Evolutionary conservation across 1,140 invertebrate species (phyloP), one percentile per base, ranked within the genome.

Genomic region (Danaus plexippus): DNA sequence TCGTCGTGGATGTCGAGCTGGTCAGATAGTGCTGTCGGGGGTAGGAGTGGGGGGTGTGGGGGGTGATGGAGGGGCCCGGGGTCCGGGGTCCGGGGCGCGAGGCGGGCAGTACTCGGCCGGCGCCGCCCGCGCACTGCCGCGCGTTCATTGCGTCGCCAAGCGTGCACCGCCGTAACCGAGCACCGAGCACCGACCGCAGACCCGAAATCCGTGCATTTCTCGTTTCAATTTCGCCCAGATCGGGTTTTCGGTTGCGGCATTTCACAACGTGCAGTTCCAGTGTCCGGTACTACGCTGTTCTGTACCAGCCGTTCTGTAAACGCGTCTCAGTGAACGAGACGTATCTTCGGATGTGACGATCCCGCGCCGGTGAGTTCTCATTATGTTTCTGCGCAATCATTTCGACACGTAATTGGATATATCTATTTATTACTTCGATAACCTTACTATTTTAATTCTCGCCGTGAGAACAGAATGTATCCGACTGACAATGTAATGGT

Each of bases 71-170:
- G 65, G 67, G 69, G 62, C 69, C 59, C 63, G 71, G 68, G 69
- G 71, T 32, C 22, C 66, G 65, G 67, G 69, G 62, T 71, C 59
- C 63, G 71, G 68, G 69, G 71, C 65, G 70, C 62, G 67, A 63
- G 71, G 73, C 73, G 67, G 75, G 67, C 75, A 77, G 76, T 79
- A 75, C 69, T 67, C 66, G 67, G 65, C 63, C 71, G 65, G 62
- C 73, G 67, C 68, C 73, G 75, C 71, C 73, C 75, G 77, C 71
- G 73, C 75, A 75, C 68, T 75, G 73, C 66, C 72, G 69, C 73
- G 66, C 69, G 73, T 71, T 65, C 64, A 32, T 32, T 32, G 22
- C 22, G 22, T 8, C 22, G 22, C 22, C 22, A 32, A 32, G 22
- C 22, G 22, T 32, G 65, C 67, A 62, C 52, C 62, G 64, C 69